These are phyloP conservation scores for Synanthedon myopaeformis DNA, from an alignment of 2,888 invertebrate genomes.

Conservation along the genomic window DNA sequence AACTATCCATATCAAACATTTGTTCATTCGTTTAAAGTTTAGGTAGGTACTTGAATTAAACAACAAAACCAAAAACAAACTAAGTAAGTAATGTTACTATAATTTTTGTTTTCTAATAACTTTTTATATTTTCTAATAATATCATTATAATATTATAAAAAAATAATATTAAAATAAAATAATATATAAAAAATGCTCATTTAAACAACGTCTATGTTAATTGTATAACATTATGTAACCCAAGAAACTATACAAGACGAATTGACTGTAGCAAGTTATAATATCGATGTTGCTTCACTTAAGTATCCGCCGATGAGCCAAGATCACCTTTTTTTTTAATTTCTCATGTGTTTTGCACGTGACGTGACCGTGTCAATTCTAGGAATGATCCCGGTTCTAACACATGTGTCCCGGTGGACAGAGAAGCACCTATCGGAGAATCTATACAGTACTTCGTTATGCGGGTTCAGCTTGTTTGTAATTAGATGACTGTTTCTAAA, in stretches of 20 bases:
- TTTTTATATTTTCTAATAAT: too few relatives aligned
- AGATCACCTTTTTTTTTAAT: slow-evolving; percentile 34
- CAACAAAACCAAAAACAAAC: too few relatives aligned
- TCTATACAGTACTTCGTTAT: slow-evolving; percentile 8
- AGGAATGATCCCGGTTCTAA: slow-evolving; percentile 35
- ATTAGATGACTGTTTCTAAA: slow-evolving; percentile 13
- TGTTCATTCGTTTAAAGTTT: too few relatives aligned
- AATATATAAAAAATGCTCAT: too few relatives aligned
- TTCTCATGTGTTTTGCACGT: slow-evolving; percentile 42
- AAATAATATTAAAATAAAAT: too few relatives aligned
- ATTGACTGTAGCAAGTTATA: slow-evolving; percentile 21
- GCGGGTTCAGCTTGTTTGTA: slow-evolving; percentile 25
- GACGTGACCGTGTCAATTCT: slow-evolving; percentile 38
- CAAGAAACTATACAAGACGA: slow-evolving; percentile 10
- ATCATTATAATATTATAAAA: too few relatives aligned
- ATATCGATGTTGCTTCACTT: slow-evolving; percentile 22
- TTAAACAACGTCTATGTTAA: too few relatives aligned
- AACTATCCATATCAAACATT: too few relatives aligned
- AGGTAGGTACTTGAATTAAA: too few relatives aligned
- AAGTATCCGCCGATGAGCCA: slow-evolving; percentile 15
- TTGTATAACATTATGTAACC: not conserved
- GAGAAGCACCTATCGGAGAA: slow-evolving; percentile 15
- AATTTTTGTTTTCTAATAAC: too few relatives aligned
- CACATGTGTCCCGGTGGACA: slow-evolving; percentile 38
- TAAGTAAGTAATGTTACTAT: too few relatives aligned